Percentiles rank a stretch among this genome's conserved stretches.
Conservation (phyloP, 2,797 vertebrate species). For the Mus minutoides region DNA sequence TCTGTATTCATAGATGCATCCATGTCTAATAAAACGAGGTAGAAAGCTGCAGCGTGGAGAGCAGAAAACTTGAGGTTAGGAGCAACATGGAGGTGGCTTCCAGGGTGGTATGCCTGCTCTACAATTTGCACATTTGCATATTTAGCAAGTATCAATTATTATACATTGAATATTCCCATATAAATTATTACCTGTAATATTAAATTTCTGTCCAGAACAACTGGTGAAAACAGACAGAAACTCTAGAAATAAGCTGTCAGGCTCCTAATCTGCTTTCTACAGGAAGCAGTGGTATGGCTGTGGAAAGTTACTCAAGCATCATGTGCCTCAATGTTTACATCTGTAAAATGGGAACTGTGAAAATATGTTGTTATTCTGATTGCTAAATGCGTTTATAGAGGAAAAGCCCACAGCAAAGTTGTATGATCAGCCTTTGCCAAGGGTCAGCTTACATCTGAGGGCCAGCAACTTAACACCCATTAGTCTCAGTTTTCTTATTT, state of each 20-base stretch:
- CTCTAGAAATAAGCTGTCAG: neutral
- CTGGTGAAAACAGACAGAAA: neutral
- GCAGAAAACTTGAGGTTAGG: neutral
- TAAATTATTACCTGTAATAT: neutral
- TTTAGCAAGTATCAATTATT: neutral
- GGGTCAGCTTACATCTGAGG: neutral
- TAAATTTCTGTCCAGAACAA: constrained; percentile 26
- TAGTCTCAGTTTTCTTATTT: neutral
- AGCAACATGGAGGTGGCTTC: neutral
- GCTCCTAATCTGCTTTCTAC: neutral
- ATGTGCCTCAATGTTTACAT: constrained; percentile 33
- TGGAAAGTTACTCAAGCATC: neutral
- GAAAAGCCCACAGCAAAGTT: neutral
- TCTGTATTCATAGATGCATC: neutral
- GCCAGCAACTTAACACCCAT: neutral
- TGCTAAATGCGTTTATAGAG: neutral
- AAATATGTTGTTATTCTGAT: neutral
- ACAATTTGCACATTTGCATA: neutral
- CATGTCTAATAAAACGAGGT: neutral
- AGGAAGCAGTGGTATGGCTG: neutral
- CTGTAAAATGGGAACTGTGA: neutral
- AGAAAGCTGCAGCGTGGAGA: neutral
- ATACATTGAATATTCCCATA: neutral
- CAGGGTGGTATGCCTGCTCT: neutral
- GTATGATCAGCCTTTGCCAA: neutral